phyloP scores from a whole-genome alignment of 2,888 invertebrate genomes.

The Diaprepes abbreviatus region DNA sequence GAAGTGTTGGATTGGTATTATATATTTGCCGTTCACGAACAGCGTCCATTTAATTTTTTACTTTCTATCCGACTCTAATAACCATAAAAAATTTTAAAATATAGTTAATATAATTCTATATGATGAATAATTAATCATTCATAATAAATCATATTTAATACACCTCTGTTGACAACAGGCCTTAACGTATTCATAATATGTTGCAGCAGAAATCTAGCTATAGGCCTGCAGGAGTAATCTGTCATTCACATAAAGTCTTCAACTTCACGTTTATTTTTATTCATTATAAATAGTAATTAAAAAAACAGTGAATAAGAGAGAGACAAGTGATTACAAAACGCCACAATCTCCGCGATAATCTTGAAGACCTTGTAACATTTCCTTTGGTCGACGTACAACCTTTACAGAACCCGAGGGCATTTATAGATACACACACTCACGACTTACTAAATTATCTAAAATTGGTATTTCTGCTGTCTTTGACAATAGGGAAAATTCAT shows the following conservation, averaged over 20 bases:
- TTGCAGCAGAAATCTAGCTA: constrained; percentile 50
- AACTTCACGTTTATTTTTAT: constrained; percentile 64
- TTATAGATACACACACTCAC: constrained; percentile 55
- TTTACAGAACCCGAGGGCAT: constrained; percentile 60
- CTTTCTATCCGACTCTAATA: too few relatives aligned
- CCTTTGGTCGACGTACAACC: constrained; percentile 52
- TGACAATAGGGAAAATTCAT: constrained; percentile 48
- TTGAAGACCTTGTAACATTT: constrained; percentile 70
- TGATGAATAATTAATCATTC: too few relatives aligned
- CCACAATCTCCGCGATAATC: constrained; percentile 68
- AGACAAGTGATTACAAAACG: constrained; percentile 59
- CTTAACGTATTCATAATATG: constrained; percentile 56
- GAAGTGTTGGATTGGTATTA: too few relatives aligned
- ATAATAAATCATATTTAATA: constrained; percentile 9
- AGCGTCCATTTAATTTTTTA: too few relatives aligned
- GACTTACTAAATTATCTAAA: constrained; percentile 55
- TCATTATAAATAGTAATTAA: constrained; percentile 66
- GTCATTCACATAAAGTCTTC: constrained; percentile 67
- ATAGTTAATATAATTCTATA: too few relatives aligned
- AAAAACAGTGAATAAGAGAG: constrained; percentile 53
- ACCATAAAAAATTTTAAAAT: too few relatives aligned
- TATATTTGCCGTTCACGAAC: too few relatives aligned
- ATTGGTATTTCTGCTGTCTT: constrained; percentile 48
- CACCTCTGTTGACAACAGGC: constrained; percentile 19
- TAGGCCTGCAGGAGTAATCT: constrained; percentile 62